These are phyloP conservation scores for Zoanthus solanderi DNA, from an alignment of 92 coral and sea anemone genomes.

Conservation along the genomic window DNA sequence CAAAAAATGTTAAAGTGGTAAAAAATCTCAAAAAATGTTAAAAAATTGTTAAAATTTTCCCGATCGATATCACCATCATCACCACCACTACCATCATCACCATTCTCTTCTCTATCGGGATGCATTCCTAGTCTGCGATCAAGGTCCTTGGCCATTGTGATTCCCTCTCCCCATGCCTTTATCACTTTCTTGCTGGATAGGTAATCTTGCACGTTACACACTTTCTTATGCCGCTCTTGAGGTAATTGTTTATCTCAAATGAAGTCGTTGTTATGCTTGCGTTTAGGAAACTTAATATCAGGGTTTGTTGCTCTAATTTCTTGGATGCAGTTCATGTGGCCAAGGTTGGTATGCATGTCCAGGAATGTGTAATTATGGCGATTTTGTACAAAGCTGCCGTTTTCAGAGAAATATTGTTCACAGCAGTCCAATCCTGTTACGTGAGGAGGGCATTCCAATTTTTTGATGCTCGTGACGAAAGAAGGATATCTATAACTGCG, in stretches of 20 bases:
- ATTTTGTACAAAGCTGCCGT: conserved; percentile 65
- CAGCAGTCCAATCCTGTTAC: conserved; percentile 64
- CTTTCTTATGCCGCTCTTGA: conserved; percentile 28
- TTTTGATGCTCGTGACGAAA: conserved; percentile 65
- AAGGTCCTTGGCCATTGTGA: conserved; percentile 45
- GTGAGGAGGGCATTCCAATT: conserved; percentile 58
- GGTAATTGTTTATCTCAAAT: conserved; percentile 60
- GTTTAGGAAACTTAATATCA: conserved; percentile 42
- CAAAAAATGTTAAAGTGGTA: no score
- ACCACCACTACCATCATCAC: conserved; percentile 21
- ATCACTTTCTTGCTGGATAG: conserved; percentile 28
- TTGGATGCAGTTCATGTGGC: conserved; percentile 61
- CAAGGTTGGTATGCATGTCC: conserved; percentile 70
- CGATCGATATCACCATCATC: no score
- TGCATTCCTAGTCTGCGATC: conserved; percentile 47
- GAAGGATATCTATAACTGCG: conserved; percentile 59
- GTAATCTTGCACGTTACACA: conserved; percentile 36
- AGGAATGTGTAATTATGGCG: conserved; percentile 63
- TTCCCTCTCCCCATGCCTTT: conserved; percentile 57
- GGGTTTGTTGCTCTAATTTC: conserved; percentile 51
- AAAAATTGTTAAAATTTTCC: no score
- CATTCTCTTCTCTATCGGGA: neutral
- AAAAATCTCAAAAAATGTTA: no score
- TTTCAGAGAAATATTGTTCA: conserved; percentile 60
- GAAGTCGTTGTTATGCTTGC: conserved; percentile 61